Percentiles rank a stretch among this genome's conserved stretches.
Conservation (phyloP, 2,797 vertebrate species). For the Eulemur albifrons region DNA sequence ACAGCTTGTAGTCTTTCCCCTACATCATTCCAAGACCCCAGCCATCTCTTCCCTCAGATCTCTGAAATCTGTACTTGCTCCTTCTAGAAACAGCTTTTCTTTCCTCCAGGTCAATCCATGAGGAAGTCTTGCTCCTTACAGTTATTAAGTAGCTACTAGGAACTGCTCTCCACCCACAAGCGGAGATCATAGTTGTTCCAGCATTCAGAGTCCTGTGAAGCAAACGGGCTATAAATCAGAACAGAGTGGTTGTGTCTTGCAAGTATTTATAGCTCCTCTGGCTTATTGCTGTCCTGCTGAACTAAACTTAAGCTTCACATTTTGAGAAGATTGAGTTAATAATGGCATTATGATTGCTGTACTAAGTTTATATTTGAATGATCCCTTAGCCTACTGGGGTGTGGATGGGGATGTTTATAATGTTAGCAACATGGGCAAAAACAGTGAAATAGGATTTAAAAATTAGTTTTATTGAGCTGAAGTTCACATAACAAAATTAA, state of each 20-base stretch:
- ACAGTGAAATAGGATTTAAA: neutral
- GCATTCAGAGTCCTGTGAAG: neutral
- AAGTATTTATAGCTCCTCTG: neutral
- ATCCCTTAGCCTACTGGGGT: neutral
- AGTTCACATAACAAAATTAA: neutral
- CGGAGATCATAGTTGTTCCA: neutral
- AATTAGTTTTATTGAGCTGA: neutral
- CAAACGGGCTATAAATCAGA: neutral
- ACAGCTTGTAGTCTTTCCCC: neutral
- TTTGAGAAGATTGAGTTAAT: slow-evolving; percentile 16
- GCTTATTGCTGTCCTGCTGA: neutral
- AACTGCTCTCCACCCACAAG: neutral
- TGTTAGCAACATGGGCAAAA: slow-evolving; percentile 11
- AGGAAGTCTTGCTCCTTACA: neutral
- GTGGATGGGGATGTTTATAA: neutral
- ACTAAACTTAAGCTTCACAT: neutral
- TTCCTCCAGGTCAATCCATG: neutral
- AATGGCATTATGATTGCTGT: neutral
- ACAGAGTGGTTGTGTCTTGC: neutral
- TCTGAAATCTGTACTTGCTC: neutral
- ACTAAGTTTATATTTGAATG: neutral
- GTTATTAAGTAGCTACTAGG: neutral
- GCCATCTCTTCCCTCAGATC: neutral
- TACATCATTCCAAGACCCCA: neutral
- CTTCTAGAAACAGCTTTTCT: neutral